A percentile compares a stretch with the other conserved stretches of the same genome.
Conservation (phyloP, 2,888 invertebrate species). For the Suillia variegata region DNA sequence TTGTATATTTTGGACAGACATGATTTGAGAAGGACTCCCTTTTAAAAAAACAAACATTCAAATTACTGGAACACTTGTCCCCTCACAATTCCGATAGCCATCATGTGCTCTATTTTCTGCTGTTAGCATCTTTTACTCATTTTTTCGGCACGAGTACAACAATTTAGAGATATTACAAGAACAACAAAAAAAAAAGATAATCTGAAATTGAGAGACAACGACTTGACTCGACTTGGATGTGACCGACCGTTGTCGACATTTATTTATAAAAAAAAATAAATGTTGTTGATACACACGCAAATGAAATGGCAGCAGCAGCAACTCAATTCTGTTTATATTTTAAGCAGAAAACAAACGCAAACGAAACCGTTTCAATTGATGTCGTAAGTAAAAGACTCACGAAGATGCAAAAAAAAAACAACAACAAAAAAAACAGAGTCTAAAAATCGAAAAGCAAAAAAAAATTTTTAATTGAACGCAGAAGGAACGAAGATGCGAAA, state of each 20-base stretch:
- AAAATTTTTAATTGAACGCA: too few species aligned
- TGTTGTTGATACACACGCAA: constrained; percentile 24
- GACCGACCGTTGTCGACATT: constrained; percentile 16
- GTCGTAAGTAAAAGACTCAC: background rate
- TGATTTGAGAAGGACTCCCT: too few species aligned
- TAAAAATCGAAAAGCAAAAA: too few species aligned
- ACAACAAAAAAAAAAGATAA: background rate
- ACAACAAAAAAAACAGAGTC: too few species aligned
- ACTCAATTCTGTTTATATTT: constrained; percentile 16
- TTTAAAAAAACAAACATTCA: too few species aligned
- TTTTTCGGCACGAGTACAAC: background rate
- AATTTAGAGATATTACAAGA: too few species aligned
- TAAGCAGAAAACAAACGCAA: background rate
- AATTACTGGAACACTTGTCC: too few species aligned
- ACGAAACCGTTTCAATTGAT: background rate
- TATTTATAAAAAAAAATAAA: constrained; percentile 25
- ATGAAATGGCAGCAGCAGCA: constrained; percentile 20
- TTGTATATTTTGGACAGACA: too few species aligned
- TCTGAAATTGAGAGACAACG: background rate
- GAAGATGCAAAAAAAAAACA: too few species aligned
- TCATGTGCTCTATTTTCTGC: too few species aligned
- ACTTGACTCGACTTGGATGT: constrained; percentile 9
- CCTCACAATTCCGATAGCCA: too few species aligned
- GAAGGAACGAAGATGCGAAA: too few species aligned
- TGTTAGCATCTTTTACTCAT: constrained; percentile 1